Percentiles rank a stretch among this genome's conserved stretches.
Conservation (phyloP, 2,888 invertebrate genomes). For the Acronicta aceris region DNA sequence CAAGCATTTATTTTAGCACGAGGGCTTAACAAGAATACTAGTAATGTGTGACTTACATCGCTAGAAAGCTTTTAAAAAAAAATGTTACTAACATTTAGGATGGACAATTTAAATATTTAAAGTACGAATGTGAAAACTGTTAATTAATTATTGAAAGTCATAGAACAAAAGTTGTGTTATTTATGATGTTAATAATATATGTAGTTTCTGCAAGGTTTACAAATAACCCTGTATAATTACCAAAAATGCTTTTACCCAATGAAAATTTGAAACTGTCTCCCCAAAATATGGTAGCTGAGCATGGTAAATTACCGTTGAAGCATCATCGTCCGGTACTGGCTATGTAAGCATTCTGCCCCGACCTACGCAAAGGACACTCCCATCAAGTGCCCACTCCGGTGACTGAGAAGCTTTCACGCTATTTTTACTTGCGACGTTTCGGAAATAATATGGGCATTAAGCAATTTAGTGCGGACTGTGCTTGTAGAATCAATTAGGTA, state of each 20-base stretch:
- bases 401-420: slow-evolving; percentile 23
- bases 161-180: no score
- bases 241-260: slow-evolving; percentile 11
- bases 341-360: slow-evolving; percentile 41
- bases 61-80: no score
- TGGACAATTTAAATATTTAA: no score
- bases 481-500: no score
- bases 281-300: slow-evolving; percentile 29
- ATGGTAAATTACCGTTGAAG: slow-evolving; percentile 41
- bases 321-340: slow-evolving; percentile 34
- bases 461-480: background rate
- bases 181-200: no score
- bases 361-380: slow-evolving; percentile 23
- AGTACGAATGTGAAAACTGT: no score
- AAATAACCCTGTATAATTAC: background rate
- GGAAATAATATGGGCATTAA: slow-evolving; percentile 15
- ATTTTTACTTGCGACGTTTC: slow-evolving; percentile 20
- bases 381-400: slow-evolving; percentile 32
- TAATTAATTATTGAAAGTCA: no score
- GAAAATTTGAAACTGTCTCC: slow-evolving; percentile 15
- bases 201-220: no score
- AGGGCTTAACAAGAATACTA: no score
- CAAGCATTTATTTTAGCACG: no score
- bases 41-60: no score
- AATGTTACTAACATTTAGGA: no score